A percentile compares a stretch with the other conserved stretches of the same genome.
Conservation (phyloP, 2,113 vertebrate species). For the Bubo scandiacus region DNA sequence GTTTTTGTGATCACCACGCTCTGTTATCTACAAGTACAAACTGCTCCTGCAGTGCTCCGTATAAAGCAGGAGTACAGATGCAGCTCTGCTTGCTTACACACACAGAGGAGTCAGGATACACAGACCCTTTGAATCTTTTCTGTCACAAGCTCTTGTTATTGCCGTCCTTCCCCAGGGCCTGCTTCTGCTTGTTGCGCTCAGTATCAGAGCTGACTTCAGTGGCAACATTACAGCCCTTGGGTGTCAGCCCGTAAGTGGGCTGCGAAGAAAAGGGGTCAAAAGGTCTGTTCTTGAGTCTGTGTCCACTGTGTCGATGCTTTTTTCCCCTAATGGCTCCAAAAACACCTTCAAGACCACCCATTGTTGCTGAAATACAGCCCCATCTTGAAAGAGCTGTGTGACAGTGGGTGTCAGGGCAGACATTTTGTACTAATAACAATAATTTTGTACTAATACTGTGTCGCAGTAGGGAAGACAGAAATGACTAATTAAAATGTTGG, state of each 20-base stretch:
- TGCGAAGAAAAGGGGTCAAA: background rate
- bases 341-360: background rate
- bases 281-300: background rate
- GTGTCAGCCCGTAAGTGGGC: background rate
- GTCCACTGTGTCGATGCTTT: background rate
- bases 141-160: background rate
- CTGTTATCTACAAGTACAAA: background rate
- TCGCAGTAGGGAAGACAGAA: background rate
- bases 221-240: background rate
- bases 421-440: slow-evolving; percentile 24
- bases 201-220: background rate
- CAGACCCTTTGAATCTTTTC: background rate
- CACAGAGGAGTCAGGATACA: background rate
- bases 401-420: background rate
- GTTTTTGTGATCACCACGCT: background rate
- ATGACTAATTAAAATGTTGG: slow-evolving; percentile 59
- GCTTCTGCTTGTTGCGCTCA: background rate
- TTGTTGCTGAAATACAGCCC: background rate
- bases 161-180: background rate
- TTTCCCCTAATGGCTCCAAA: background rate
- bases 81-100: background rate
- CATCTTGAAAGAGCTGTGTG: background rate
- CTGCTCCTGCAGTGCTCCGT: background rate
- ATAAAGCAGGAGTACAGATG: background rate
- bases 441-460: background rate